Percentiles rank a stretch among this genome's conserved stretches.
These are phyloP conservation scores for Eristalinus sepulchralis DNA, from an alignment of 2,888 invertebrate genomes.

Conservation along the genomic window DNA sequence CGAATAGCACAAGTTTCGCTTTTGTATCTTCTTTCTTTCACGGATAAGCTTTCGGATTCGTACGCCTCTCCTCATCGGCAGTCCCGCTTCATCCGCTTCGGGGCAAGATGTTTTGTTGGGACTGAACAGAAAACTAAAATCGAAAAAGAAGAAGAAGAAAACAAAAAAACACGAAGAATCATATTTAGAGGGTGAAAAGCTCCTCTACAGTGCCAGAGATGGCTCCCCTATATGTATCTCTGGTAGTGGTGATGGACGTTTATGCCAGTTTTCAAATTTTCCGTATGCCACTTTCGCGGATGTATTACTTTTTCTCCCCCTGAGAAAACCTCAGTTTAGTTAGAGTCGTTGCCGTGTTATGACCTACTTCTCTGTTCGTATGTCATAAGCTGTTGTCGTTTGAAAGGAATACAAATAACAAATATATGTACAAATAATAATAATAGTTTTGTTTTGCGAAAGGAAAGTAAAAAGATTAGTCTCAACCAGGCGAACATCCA, in stretches of 20 bases:
- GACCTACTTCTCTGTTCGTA: constrained; percentile 61
- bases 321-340: constrained; percentile 56
- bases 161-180: not conserved
- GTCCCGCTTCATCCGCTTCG: not conserved
- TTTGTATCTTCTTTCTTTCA: constrained; percentile 1
- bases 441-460: constrained; percentile 1
- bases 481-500: not conserved
- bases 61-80: not conserved
- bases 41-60: constrained; percentile 7
- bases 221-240: constrained; percentile 24
- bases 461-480: not conserved
- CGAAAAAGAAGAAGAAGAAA: not conserved
- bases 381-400: constrained; percentile 41
- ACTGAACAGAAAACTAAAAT: not conserved
- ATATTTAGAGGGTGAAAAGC: constrained; percentile 54
- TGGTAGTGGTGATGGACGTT: constrained; percentile 6
- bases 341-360: constrained; percentile 66
- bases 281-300: constrained; percentile 49
- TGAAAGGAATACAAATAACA: constrained; percentile 26
- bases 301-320: constrained; percentile 55
- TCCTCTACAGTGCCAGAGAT: constrained; percentile 26
- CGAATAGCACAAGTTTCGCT: constrained; percentile 4
- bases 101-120: constrained; percentile 13
- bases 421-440: constrained; percentile 1
- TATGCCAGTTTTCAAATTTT: constrained; percentile 29